Percentiles rank a stretch among this genome's conserved stretches.
Evolutionary conservation across 2,113 vertebrate species (phyloP).

Genomic region (Microcebus griseorufus): DNA sequence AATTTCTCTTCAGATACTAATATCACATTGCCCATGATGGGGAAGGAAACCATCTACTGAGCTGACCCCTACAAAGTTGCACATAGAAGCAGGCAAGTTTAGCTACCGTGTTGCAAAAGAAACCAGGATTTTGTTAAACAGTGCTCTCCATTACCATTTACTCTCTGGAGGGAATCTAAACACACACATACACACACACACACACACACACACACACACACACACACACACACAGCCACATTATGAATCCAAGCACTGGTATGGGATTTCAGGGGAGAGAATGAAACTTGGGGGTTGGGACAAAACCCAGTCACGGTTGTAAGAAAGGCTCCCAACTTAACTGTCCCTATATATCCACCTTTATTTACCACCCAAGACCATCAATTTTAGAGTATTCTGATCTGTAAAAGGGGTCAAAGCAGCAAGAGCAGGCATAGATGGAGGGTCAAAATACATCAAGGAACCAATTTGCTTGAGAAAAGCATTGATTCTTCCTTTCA

Average conservation of each 20-base stretch:
- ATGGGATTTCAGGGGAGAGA: slow-evolving; percentile 28
- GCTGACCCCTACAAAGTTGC: background rate
- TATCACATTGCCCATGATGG: background rate
- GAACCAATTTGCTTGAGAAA: background rate
- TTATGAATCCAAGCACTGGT: slow-evolving; percentile 47
- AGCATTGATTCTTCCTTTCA: slow-evolving; percentile 30
- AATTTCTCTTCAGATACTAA: background rate
- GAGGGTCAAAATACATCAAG: background rate
- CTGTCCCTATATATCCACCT: background rate
- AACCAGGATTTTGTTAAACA: slow-evolving; percentile 43
- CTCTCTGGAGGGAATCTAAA: slow-evolving; percentile 46
- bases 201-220: background rate
- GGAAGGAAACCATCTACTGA: background rate
- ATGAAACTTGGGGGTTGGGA: background rate
- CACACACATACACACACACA: background rate
- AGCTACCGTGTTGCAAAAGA: slow-evolving; percentile 35
- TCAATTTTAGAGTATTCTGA: background rate
- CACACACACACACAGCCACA: slow-evolving; percentile 32
- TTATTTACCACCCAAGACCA: background rate
- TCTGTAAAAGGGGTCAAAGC: background rate
- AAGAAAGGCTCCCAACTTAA: background rate
- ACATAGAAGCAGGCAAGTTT: slow-evolving; percentile 7
- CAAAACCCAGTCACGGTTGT: background rate
- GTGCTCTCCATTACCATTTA: slow-evolving; percentile 62
- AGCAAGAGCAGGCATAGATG: background rate